Evolutionary conservation across 30 jellyfish, hydroid and myxozoan species (phyloP).

Genomic region (Rhopilema esculentum): DNA sequence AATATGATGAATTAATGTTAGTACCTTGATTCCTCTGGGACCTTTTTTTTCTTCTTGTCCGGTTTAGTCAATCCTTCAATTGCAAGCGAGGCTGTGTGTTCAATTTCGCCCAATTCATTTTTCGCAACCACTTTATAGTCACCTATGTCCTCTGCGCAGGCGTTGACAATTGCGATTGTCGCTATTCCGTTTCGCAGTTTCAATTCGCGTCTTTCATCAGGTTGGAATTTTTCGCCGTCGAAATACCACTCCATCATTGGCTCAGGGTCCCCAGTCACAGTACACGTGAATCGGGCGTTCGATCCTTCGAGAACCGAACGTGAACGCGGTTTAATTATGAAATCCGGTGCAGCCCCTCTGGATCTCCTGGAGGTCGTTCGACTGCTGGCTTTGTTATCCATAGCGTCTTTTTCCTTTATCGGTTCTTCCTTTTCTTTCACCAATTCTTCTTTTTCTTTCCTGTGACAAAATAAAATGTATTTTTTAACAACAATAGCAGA

Average conservation of each 20-base stretch:
- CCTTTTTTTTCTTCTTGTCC: conserved; percentile 23
- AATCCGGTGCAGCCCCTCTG: conserved; percentile 84
- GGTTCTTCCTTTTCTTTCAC: conserved; percentile 1
- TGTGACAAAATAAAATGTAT: no score
- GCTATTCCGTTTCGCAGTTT: conserved; percentile 64
- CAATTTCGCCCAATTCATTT: conserved; percentile 76
- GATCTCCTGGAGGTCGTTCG: conserved; percentile 28
- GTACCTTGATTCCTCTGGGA: no score
- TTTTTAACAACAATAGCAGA: not conserved
- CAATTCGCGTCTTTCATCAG: conserved; percentile 72
- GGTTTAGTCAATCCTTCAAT: conserved; percentile 73
- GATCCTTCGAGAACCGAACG: conserved; percentile 74
- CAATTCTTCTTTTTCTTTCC: not conserved
- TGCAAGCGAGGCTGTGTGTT: conserved; percentile 52
- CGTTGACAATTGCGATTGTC: conserved; percentile 69
- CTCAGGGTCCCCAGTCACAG: conserved; percentile 81
- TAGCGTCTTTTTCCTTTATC: not conserved
- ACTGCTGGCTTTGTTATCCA: not conserved
- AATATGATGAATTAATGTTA: no score
- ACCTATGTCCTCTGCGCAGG: conserved; percentile 89
- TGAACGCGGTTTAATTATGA: conserved; percentile 83
- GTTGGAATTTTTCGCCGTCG: conserved; percentile 64
- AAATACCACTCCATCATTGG: conserved; percentile 86
- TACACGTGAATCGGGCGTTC: conserved; percentile 79
- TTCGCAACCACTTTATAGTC: conserved; percentile 75